Evolutionary conservation across 1,140 invertebrate genomes (phyloP).

Genomic region (Drosophila tani): DNA sequence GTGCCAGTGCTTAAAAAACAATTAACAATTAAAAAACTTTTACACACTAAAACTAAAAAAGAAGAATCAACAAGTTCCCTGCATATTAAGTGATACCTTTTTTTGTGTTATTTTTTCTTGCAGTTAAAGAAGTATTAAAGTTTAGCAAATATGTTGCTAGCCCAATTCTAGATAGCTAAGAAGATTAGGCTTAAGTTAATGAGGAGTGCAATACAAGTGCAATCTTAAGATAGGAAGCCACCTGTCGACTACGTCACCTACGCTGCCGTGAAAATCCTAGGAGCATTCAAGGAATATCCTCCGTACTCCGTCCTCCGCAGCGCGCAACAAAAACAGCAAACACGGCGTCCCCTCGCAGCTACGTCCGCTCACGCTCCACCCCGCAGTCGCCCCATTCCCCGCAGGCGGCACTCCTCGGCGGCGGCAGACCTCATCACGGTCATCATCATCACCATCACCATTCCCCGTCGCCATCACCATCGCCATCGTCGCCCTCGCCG

Average conservation of each 20-base stretch:
- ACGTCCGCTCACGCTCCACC: conserved; percentile 72
- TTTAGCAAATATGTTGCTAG: conserved; percentile 62
- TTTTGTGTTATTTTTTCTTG: conserved; percentile 29
- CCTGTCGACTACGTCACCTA: neutral
- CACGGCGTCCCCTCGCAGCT: conserved; percentile 74
- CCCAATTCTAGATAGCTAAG: conserved; percentile 61
- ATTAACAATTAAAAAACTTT: too few relatives aligned
- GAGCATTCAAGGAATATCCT: neutral
- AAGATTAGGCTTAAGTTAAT: conserved; percentile 9
- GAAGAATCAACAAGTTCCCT: neutral
- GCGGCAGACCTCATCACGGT: conserved; percentile 26
- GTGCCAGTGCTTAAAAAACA: neutral
- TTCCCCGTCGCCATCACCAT: conserved; percentile 29
- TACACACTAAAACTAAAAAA: neutral
- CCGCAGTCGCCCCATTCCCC: conserved; percentile 77
- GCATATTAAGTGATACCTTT: neutral
- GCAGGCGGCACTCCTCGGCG: conserved; percentile 53
- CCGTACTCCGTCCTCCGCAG: neutral
- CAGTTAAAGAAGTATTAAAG: conserved; percentile 61
- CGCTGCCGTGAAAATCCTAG: neutral
- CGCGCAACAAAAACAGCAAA: conserved; percentile 49
- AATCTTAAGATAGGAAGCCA: neutral
- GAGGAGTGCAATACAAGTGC: conserved; percentile 15
- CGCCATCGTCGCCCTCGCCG: conserved; percentile 43
- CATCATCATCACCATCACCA: conserved; percentile 19